These are phyloP conservation scores for Ceratina australensis DNA, from an alignment of 1,140 invertebrate genomes.

Conservation along the genomic window DNA sequence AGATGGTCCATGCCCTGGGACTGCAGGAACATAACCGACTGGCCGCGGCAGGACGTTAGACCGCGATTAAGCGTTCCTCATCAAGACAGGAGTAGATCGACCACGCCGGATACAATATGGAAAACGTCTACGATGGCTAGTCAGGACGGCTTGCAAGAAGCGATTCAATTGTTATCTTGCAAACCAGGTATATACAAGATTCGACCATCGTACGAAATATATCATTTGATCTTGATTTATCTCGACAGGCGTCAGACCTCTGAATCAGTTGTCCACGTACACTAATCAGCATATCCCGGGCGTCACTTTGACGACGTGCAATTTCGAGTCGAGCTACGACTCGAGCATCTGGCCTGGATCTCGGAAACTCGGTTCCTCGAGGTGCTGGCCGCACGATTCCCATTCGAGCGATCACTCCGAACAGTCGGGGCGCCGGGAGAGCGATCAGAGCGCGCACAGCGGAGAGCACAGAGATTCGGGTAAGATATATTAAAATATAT, in stretches of 20 bases:
- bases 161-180: slow-evolving; percentile 83
- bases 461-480: slow-evolving; percentile 76
- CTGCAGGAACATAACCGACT: slow-evolving; percentile 78
- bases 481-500: slow-evolving; percentile 50
- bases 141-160: slow-evolving; percentile 84
- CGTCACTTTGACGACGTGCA: slow-evolving; percentile 76
- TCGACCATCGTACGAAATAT: neutral
- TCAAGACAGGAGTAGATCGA: slow-evolving; percentile 82
- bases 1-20: slow-evolving; percentile 87
- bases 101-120: slow-evolving; percentile 83
- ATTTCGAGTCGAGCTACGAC: slow-evolving; percentile 73
- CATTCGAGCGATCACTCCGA: slow-evolving; percentile 76
- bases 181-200: slow-evolving; percentile 74
- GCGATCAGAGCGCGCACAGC: slow-evolving; percentile 73
- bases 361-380: slow-evolving; percentile 66
- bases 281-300: slow-evolving; percentile 77
- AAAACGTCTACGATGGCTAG: slow-evolving; percentile 80
- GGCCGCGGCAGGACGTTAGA: slow-evolving; percentile 73
- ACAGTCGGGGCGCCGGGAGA: slow-evolving; percentile 74
- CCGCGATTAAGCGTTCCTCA: slow-evolving; percentile 73
- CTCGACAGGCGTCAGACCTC: slow-evolving; percentile 70
- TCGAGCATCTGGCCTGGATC: slow-evolving; percentile 71
- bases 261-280: slow-evolving; percentile 73
- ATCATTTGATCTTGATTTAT: too few relatives aligned
- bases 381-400: slow-evolving; percentile 74